These are phyloP conservation scores for Craseonycteris thonglongyai DNA, from an alignment of 2,113 vertebrate species.

Conservation along the genomic window DNA sequence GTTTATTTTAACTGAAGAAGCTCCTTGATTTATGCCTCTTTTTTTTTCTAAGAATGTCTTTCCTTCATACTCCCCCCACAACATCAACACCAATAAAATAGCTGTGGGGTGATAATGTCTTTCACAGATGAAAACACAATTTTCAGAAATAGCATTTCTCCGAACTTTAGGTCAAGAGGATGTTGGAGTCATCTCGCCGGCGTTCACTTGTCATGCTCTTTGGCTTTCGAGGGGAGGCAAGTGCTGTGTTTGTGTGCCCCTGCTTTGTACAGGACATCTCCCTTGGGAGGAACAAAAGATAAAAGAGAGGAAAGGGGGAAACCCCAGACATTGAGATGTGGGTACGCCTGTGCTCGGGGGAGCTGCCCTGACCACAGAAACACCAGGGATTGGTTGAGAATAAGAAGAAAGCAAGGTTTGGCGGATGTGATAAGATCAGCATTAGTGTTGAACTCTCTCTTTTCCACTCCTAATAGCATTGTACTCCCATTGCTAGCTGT, in stretches of 20 bases:
- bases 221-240: not conserved
- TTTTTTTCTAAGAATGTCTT: not conserved
- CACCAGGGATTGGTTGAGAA: not conserved
- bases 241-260: not conserved
- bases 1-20: constrained; percentile 12
- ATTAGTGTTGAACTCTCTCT: not conserved
- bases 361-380: not conserved
- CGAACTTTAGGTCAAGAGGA: not conserved
- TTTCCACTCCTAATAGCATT: not conserved
- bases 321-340: not conserved
- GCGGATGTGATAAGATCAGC: not conserved
- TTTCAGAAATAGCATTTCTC: constrained; percentile 27
- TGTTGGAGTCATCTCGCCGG: not conserved
- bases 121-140: not conserved
- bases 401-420: not conserved
- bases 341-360: not conserved
- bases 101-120: not conserved
- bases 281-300: not conserved
- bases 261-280: not conserved
- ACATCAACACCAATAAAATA: constrained; percentile 35
- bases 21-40: not conserved
- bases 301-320: not conserved
- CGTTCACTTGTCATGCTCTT: not conserved
- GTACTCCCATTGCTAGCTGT: not conserved
- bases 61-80: constrained; percentile 14